Base-by-base conservation (phyloP, 1,140 invertebrate species). In the Drosophila prosaltans region DNA sequence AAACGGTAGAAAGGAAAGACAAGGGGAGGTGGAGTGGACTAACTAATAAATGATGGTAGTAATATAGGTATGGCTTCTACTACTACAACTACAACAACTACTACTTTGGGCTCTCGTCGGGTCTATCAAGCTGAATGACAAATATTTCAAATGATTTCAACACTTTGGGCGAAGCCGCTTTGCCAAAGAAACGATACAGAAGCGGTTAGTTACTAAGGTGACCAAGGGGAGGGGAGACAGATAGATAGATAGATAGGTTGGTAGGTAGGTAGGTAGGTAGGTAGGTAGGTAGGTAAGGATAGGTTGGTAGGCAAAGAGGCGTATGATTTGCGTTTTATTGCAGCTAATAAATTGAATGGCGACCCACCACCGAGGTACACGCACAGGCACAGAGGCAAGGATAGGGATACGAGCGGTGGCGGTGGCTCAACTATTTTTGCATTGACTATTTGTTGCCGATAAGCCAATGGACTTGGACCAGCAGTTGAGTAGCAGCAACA, bases 101-200 rank as follows among this genome's bases (percentile, higher is more conserved):
- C 28, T 30, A 2, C 64, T 63, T 30, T 41, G 40, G 24, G 10
- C 39, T 32, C 7, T 24, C 32, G 39, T 24, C 32, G 39, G 65
- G 11, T 57, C 80, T 88, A 86, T 86, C 84, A 69, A 26, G 65
- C 70, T 39, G 63, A 75, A 88, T 88, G 84, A 88, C 84, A 88
- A 88, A 88, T 88, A 88, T 88, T 88, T 88, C 84, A 88, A 89
- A 88, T 88, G 85, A 88, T 88, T 88, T 88, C 84, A 88, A 88
- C 84, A 88, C 84, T 88, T 88, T 88, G 83, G 76, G 65, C 70
- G 65, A 36, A 65, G 60, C 41, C 16, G 21, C 8, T 7, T 21
- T 11, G 7, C 24, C 41, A 36, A 36, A 1, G 32, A 36, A 36
- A 36, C 32, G 32, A 36, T 36, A 36, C 32, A 36, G 58, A 54